Conservation (phyloP, 2,888 invertebrate species). For the Linyphia triangularis region DNA sequence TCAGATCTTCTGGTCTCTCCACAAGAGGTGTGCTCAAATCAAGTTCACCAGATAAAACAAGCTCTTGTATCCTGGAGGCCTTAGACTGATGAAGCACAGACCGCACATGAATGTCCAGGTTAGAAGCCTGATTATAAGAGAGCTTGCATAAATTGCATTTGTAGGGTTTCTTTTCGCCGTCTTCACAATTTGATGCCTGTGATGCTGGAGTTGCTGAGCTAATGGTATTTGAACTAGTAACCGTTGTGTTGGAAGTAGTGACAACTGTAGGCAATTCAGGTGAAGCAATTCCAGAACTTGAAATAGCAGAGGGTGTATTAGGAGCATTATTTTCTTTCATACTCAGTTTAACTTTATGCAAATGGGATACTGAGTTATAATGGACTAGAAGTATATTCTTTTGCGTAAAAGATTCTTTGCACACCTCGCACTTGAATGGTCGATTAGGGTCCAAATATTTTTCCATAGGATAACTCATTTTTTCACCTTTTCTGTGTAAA, state of each 20-base stretch:
- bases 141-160: constrained; percentile 96
- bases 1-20: constrained; percentile 86
- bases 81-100: constrained; percentile 94
- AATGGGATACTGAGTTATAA: constrained; percentile 96
- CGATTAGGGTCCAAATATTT: constrained; percentile 95
- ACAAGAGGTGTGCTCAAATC: constrained; percentile 91
- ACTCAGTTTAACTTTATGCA: constrained; percentile 93
- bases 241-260: not conserved
- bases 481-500: constrained; percentile 92
- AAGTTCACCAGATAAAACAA: constrained; percentile 91
- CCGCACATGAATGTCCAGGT: constrained; percentile 95
- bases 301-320: constrained; percentile 18
- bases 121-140: constrained; percentile 92
- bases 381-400: constrained; percentile 96
- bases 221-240: not conserved
- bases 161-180: constrained; percentile 89
- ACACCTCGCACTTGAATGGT: constrained; percentile 96
- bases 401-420: constrained; percentile 97
- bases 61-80: constrained; percentile 90
- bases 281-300: constrained; percentile 11
- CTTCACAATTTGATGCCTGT: constrained; percentile 40
- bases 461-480: constrained; percentile 93
- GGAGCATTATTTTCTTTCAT: constrained; percentile 84
- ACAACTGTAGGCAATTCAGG: constrained; percentile 6
- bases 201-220: constrained; percentile 14